These are phyloP conservation scores for Sinocyclocheilus anshuiensis DNA, from an alignment of 2,113 vertebrate genomes.

Conservation along the genomic window DNA sequence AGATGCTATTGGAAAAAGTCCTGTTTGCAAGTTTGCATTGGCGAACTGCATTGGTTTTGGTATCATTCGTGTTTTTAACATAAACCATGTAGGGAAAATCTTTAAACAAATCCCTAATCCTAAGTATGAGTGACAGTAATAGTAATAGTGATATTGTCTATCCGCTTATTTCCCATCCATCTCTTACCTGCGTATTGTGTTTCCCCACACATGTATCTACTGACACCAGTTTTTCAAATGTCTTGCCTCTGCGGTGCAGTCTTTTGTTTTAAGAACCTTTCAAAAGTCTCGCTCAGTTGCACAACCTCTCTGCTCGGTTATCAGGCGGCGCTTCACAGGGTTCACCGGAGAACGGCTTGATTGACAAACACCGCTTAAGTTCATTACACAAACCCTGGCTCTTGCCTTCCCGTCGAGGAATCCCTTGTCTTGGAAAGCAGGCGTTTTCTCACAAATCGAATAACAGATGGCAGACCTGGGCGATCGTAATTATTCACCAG, in stretches of 20 bases:
- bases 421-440: conserved; percentile 3
- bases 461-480: conserved; percentile 43
- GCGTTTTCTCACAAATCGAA: conserved; percentile 11
- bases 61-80: neutral
- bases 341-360: neutral
- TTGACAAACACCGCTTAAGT: conserved; percentile 2
- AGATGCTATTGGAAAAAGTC: neutral
- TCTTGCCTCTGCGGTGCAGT: neutral
- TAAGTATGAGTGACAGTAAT: conserved; percentile 1
- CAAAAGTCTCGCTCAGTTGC: neutral
- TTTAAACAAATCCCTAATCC: neutral
- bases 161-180: neutral
- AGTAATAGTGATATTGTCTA: neutral
- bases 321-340: neutral
- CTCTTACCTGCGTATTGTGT: neutral
- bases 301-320: neutral
- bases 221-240: neutral
- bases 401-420: neutral
- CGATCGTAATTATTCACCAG: conserved; percentile 31
- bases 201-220: neutral
- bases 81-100: neutral
- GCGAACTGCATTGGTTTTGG: neutral
- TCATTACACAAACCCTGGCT: neutral
- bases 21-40: neutral
- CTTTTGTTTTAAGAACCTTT: conserved; percentile 25